Evolutionary conservation across 2,797 vertebrate genomes (phyloP).

Genomic region (Melanotaenia maccullochi): DNA sequence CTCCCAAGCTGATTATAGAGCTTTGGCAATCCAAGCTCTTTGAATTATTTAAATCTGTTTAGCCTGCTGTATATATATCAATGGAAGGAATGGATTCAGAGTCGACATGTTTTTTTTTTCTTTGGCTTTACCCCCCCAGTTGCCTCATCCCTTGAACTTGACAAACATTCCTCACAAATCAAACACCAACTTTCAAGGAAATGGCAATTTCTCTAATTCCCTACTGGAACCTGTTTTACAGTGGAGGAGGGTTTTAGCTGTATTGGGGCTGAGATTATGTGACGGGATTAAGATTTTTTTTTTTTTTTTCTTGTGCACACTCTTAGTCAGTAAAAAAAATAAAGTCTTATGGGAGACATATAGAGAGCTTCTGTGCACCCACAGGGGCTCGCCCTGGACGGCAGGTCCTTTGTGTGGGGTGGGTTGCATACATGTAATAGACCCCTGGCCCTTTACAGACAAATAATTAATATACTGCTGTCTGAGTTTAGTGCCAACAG

Average conservation of each 20-base stretch:
- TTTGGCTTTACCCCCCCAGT: slow-evolving; percentile 54
- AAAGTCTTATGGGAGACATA: slow-evolving; percentile 10
- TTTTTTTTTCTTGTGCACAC: slow-evolving; percentile 9
- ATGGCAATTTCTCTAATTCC: slow-evolving; percentile 59
- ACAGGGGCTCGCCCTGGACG: slow-evolving; percentile 50
- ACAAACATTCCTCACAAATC: slow-evolving; percentile 56
- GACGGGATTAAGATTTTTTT: slow-evolving; percentile 48
- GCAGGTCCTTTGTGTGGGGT: slow-evolving; percentile 48
- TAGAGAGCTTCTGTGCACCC: slow-evolving; percentile 46
- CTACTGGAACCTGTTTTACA: slow-evolving; percentile 28
- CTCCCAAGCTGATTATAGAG: slow-evolving; percentile 86
- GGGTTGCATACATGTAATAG: slow-evolving; percentile 59
- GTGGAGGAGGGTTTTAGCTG: slow-evolving; percentile 54
- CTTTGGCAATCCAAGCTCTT: slow-evolving; percentile 85
- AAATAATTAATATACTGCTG: slow-evolving; percentile 72
- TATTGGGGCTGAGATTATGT: slow-evolving; percentile 62
- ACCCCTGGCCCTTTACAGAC: slow-evolving; percentile 45
- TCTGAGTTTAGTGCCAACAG: slow-evolving; percentile 64
- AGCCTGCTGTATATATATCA: slow-evolving; percentile 83
- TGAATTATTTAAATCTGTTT: slow-evolving; percentile 94
- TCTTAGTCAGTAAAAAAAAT: slow-evolving; percentile 41
- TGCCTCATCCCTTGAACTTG: slow-evolving; percentile 47
- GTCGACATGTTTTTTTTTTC: slow-evolving; percentile 71
- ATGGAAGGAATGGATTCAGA: slow-evolving; percentile 84
- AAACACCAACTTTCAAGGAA: slow-evolving; percentile 57